Base-by-base conservation (phyloP, 2,113 vertebrate genomes). In the Trogon melanurus region DNA sequence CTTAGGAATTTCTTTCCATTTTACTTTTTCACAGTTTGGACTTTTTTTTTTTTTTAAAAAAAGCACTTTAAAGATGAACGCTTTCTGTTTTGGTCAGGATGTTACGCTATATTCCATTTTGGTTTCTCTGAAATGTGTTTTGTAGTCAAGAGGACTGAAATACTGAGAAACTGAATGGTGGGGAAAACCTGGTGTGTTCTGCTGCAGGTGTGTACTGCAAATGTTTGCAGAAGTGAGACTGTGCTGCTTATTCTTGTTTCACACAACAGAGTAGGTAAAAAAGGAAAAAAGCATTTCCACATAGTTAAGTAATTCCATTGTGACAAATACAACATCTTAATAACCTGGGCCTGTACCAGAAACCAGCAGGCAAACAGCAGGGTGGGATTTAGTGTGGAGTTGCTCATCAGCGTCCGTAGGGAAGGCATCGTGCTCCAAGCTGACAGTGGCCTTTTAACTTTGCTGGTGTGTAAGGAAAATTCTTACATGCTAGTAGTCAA, bases 361-460 rank as follows among this genome's bases (percentile, higher is more conserved):
- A 94, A 60, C 23, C 7, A 6, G 32, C 15, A 93, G 44, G 47
- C 64, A 50, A 92, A 50, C 16, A 89, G 30, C 27, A 80, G 65
- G 38, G 44, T 85, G 57, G 67, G 57, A 29, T 84, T 41, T 21
- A 44, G 34, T 21, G 26, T 26, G 9, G 36, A 81, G 38, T 45
- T n/a, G 70, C 47, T 67, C 56, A 17, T 66, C 60, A 56, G 47
- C 18, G 34, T 95, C 50, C 32, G 6, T 3, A 29, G 62, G n/a
- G 70, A 89, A 79, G 66, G 21, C 19, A 10, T 56, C 23, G 1
- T 29, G 57, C 61, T 95, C 34, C 61, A 92, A 89, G 38, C 32
- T 86, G 60, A 74, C 30, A 45, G 36, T 32, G 67, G 64, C 85
- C 88, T 92, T 94, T 91, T 79, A 89, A 69, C 45, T 96, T 89